Conservation (phyloP, 30 jellyfish, hydroid and myxozoan species). For the Aurelia sp. region DNA sequence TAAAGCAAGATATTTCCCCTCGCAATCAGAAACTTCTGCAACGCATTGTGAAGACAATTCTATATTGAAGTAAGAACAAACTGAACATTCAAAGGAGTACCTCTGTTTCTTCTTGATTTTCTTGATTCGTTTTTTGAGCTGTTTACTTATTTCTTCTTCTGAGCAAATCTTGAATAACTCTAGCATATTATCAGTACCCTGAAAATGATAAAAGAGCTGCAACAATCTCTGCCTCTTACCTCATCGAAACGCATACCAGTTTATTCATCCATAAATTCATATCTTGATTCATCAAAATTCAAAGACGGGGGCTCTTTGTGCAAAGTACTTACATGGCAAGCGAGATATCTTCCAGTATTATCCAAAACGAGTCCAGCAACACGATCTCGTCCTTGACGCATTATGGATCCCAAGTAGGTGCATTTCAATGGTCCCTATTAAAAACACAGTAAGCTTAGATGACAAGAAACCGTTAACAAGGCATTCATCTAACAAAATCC, state of each 20-base stretch:
- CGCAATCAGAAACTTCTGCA: too few species aligned
- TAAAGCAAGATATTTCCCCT: too few species aligned
- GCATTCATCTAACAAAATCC: too few species aligned
- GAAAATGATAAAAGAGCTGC: background rate
- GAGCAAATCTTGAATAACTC: constrained; percentile 76
- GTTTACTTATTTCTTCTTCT: constrained; percentile 66
- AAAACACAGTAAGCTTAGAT: background rate
- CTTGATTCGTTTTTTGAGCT: constrained; percentile 64
- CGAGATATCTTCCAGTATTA: constrained; percentile 70
- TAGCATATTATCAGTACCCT: constrained; percentile 89
- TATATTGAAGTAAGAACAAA: too few species aligned
- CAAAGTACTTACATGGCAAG: constrained; percentile 88
- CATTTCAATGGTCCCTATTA: constrained; percentile 80
- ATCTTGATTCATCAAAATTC: too few species aligned
- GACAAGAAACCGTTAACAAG: too few species aligned
- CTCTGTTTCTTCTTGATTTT: constrained; percentile 69
- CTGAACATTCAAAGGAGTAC: constrained; percentile 7
- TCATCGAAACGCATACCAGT: too few species aligned
- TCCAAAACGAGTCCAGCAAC: constrained; percentile 76
- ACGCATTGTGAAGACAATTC: too few species aligned
- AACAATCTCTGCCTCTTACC: too few species aligned
- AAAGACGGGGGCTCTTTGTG: too few species aligned
- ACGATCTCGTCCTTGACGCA: constrained; percentile 91
- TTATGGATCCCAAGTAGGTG: constrained; percentile 77
- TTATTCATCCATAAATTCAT: too few species aligned